Conservation (phyloP, 37 sponge, comb jelly and placozoan species). For the Cliona cf. orientalis region DNA sequence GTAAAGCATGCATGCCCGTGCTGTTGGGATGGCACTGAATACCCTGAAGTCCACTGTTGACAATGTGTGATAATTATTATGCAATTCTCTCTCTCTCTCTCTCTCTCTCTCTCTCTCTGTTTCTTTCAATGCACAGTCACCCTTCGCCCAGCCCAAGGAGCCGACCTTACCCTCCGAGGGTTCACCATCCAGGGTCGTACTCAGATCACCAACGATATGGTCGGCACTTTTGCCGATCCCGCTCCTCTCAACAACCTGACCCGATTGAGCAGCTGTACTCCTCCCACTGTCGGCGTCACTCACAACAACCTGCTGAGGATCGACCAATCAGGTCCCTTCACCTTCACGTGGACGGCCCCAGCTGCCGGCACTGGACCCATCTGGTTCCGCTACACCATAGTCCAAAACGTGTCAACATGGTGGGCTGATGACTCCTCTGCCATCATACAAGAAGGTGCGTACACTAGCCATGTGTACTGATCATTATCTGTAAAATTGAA, state of each 20-base stretch:
- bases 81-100: too few relatives aligned
- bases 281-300: not conserved
- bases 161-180: not conserved
- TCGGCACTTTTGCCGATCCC: not conserved
- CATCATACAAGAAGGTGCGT: too few relatives aligned
- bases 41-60: too few relatives aligned
- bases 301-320: not conserved
- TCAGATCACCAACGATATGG: not conserved
- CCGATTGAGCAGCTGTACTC: not conserved
- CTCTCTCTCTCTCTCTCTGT: slow-evolving; percentile 1
- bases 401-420: too few relatives aligned
- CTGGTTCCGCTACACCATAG: not conserved
- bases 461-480: too few relatives aligned
- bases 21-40: too few relatives aligned
- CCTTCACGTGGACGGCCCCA: not conserved
- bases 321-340: not conserved
- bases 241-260: not conserved
- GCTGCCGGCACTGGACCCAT: not conserved
- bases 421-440: too few relatives aligned
- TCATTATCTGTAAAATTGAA: too few relatives aligned
- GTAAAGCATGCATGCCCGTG: too few relatives aligned
- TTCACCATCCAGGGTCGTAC: not conserved
- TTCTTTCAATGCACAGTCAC: too few relatives aligned
- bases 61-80: too few relatives aligned
- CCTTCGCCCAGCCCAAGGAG: not conserved